Conservation (phyloP, 2,888 invertebrate genomes). For the Lepidocyrtoides sp. region DNA sequence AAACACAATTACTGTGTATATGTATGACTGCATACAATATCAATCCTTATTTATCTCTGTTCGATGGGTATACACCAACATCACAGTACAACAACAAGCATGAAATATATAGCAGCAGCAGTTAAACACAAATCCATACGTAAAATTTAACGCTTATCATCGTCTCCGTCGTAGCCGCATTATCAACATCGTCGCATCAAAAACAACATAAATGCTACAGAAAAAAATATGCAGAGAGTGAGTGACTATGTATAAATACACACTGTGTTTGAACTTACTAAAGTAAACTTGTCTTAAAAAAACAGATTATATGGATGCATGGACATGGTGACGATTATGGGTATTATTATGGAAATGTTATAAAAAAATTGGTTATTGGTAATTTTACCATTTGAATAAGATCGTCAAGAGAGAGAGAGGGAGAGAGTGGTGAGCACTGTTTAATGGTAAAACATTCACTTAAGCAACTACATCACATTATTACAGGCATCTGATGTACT, state of each 20-base stretch:
- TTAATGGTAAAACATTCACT: constrained; percentile 20
- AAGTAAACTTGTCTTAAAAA: neutral
- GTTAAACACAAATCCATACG: neutral
- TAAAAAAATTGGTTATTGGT: neutral
- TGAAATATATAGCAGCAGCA: neutral
- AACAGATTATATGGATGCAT: neutral
- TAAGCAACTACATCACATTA: no score
- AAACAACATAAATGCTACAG: neutral
- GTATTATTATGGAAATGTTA: neutral
- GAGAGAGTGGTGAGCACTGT: neutral
- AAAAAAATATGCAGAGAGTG: neutral
- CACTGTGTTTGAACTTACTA: neutral
- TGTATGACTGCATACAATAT: neutral
- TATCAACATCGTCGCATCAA: neutral
- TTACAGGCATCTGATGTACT: neutral
- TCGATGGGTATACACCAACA: neutral
- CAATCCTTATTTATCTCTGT: constrained; percentile 23
- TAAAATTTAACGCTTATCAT: constrained; percentile 3
- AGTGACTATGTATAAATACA: neutral
- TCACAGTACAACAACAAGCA: neutral
- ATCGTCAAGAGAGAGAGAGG: neutral
- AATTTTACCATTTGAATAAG: constrained; percentile 1
- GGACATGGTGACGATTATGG: neutral
- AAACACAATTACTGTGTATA: neutral
- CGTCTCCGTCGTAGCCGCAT: neutral